phyloP scores from a whole-genome alignment of 64 coral and sea anemone species.

The Exaiptasia diaphana region DNA sequence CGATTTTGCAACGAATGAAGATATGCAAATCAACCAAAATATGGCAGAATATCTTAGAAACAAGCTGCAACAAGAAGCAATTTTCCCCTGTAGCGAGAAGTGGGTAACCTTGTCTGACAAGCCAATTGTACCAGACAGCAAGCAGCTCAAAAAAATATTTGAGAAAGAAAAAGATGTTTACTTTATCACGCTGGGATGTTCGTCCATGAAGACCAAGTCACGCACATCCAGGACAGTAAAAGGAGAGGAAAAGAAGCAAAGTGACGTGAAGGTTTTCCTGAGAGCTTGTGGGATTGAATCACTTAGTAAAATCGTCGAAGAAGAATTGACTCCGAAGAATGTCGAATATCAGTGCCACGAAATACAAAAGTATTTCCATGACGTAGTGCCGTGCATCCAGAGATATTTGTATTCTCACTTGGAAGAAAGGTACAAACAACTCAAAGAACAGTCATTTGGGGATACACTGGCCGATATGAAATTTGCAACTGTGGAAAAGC shows the following conservation, averaged over 20 bases:
- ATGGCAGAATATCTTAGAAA: conserved; percentile 18
- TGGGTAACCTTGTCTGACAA: conserved; percentile 78
- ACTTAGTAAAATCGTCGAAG: conserved; percentile 46
- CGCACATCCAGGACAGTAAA: neutral
- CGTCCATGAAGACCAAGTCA: neutral
- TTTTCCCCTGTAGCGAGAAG: conserved; percentile 45
- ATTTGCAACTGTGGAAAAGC: conserved; percentile 44
- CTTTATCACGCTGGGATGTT: conserved; percentile 57
- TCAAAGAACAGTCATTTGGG: conserved; percentile 17
- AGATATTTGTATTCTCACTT: conserved; percentile 46
- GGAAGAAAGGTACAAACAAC: conserved; percentile 6
- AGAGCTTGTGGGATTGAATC: conserved; percentile 49
- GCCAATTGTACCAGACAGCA: conserved; percentile 62
- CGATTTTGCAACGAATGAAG: neutral
- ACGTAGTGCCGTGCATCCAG: conserved; percentile 58
- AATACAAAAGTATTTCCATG: conserved; percentile 58
- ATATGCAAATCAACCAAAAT: neutral
- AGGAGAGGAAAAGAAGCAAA: neutral
- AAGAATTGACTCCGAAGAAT: conserved; percentile 11
- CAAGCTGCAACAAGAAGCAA: conserved; percentile 2
- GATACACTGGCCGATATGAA: conserved; percentile 28
- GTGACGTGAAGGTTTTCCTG: conserved; percentile 35
- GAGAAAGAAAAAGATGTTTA: conserved; percentile 39
- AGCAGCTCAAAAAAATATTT: conserved; percentile 61
- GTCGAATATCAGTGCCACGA: conserved; percentile 37